Evolutionary conservation across 2,888 invertebrate genomes (phyloP), one percentile per base, ranked within the genome.

Genomic region (Pachliopta kotzebuea): DNA sequence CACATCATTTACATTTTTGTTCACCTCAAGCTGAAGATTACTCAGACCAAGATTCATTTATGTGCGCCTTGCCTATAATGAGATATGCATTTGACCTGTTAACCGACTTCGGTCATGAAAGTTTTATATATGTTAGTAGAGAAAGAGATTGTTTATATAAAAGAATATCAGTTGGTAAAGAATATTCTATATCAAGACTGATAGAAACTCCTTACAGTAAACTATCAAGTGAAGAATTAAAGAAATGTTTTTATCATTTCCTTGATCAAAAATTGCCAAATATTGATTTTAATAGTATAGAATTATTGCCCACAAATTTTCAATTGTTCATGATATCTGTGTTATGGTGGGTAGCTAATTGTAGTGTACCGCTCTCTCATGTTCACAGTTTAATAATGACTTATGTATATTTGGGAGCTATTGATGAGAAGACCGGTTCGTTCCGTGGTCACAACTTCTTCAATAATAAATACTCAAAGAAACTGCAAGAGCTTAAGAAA

Each of bases 1-100:
- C 93, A n/a, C 92, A 94, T 50, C 92, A 93, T 66, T 86, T 94
- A 56, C 94, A 94, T 74, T 93, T 95, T 67, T 94, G 94, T 70
- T 92, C 92, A 59, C 94, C 95, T 0, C 96, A 96, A 86, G 93
- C 96, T 8, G 96, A 97, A 81, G 94, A 96, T 79, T 94, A 93
- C 73, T 80, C 82, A 4, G 91, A 92, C 56, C 86, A 92, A 6
- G 93, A 95, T 68, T 92, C 94, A 9, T 94, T 94, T 71, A 74
- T 91, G 9, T 91, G 94, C 62, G 92, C 93, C 37, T 76, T 95
- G 68, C 92, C 94, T 18, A 93, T 96, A 68, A 73, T 96, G 50
- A 84, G 90, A 71, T 93, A 93, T 66, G 93, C 94, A 59, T 94
- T 88, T 78, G 91, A 92, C 71, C 76, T 92, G 18, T 70, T 92